Evolutionary conservation across 2,888 invertebrate genomes (phyloP).

Genomic region (Carpatolechia fugitivella): DNA sequence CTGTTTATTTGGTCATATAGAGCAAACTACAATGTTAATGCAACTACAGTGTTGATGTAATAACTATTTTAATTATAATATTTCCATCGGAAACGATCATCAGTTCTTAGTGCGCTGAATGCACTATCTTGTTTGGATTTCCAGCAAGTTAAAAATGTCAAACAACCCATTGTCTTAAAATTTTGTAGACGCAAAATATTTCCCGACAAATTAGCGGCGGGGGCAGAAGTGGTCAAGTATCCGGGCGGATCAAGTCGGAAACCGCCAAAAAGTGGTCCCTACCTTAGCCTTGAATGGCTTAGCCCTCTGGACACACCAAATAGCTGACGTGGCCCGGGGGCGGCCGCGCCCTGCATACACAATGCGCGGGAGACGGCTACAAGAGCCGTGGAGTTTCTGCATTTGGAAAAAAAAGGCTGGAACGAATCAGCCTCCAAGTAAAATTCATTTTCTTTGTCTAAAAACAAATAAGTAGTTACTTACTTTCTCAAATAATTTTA

Average conservation of each 20-base stretch:
- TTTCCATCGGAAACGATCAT: too few species aligned
- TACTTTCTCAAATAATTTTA: too few species aligned
- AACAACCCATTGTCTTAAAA: constrained; percentile 2
- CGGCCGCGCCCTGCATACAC: constrained; percentile 76
- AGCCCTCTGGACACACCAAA: constrained; percentile 77
- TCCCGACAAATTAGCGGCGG: constrained; percentile 20
- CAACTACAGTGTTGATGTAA: too few species aligned
- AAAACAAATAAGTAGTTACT: too few species aligned
- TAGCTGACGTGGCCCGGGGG: constrained; percentile 77
- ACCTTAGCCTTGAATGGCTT: constrained; percentile 78
- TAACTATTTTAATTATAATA: too few species aligned
- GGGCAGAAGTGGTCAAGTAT: constrained; percentile 30
- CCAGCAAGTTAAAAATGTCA: neutral
- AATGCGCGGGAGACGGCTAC: constrained; percentile 52
- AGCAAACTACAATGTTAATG: too few species aligned
- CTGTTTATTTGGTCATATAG: too few species aligned
- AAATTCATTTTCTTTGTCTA: too few species aligned
- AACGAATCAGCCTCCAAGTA: too few species aligned
- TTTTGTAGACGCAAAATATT: constrained; percentile 14
- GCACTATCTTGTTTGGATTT: too few species aligned
- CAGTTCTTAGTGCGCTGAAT: too few species aligned
- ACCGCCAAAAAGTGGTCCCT: constrained; percentile 75
- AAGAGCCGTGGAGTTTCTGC: constrained; percentile 38
- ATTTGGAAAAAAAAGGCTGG: too few species aligned
- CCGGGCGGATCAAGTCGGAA: constrained; percentile 62